Evolutionary conservation across 2,888 invertebrate species (phyloP).

Genomic region (Platynereis dumerilii): DNA sequence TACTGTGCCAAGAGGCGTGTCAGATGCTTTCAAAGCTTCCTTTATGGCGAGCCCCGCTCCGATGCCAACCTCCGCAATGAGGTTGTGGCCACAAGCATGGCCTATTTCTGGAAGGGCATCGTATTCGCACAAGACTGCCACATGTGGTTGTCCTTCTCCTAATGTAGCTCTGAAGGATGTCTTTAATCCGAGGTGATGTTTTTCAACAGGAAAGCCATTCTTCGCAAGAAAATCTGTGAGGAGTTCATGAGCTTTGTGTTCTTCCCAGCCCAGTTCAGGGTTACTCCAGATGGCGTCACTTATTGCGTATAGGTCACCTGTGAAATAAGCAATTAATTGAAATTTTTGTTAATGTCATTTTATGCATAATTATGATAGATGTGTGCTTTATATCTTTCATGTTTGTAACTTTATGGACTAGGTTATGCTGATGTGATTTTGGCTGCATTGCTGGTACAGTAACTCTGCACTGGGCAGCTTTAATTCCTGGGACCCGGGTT

Average conservation of each 20-base stretch:
- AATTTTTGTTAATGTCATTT: too few relatives aligned
- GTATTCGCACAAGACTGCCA: constrained; percentile 60
- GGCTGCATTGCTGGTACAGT: too few relatives aligned
- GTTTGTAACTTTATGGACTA: too few relatives aligned
- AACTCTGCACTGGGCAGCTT: too few relatives aligned
- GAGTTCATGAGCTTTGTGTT: constrained; percentile 45
- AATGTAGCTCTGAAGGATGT: constrained; percentile 15
- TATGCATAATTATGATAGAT: too few relatives aligned
- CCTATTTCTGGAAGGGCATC: constrained; percentile 39
- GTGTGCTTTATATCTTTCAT: too few relatives aligned
- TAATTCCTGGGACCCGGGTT: too few relatives aligned
- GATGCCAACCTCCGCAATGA: constrained; percentile 23
- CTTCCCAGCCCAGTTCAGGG: constrained; percentile 53
- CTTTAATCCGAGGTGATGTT: constrained; percentile 6
- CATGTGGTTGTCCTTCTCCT: constrained; percentile 37
- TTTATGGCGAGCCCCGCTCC: constrained; percentile 17
- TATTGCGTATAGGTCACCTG: constrained; percentile 40
- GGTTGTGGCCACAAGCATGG: constrained; percentile 26
- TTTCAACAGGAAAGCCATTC: constrained; percentile 41
- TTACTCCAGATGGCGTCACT: constrained; percentile 54
- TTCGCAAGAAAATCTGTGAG: constrained; percentile 41
- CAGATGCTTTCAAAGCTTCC: constrained; percentile 15
- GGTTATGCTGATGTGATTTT: too few relatives aligned
- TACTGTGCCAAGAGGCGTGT: constrained; percentile 17
- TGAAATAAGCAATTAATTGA: too few relatives aligned